Evolutionary conservation across 1,140 invertebrate species (phyloP), one percentile per base, ranked within the genome.

Genomic region (Drosophila insularis): DNA sequence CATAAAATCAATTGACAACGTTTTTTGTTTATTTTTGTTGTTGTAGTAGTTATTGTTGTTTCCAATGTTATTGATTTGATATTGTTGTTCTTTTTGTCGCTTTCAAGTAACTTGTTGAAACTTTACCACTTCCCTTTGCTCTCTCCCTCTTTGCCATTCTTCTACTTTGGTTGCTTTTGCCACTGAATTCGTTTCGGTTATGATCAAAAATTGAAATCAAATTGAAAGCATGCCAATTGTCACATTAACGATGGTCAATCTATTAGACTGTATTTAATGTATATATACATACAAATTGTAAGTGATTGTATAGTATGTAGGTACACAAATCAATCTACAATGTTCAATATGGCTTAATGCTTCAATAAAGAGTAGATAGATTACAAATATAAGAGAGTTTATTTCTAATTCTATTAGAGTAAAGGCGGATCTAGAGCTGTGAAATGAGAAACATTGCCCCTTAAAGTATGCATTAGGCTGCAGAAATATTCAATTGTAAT

Each of bases 1-100:
- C 86, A 89, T 72, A 89, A 89, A 89, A 89, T 89, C 86, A 89
- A 89, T 89, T 89, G 86, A 89, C 86, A 89, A 85, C 79, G 74
- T 82, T 86, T 87, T 27, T 27, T 27, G 27, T 27, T 5, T 6
- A 5, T 27, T 2, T 27, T 27, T 71, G 59, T 55, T 32, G 23
- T 53, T 46, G 43, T 17, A 13, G 40, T 60, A 31, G 55, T 66
- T 61, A 71, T 23, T 54, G 50, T 59, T 59, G 56, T 35, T 37
- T 39, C 11, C 27, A 27, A 4, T 27, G 27, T 27, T 27, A 27
- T 27, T 27, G 17, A 13, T 11, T 21, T 35, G 27, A 27, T 72
- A 1, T 13, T 54, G 37, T 65, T 46, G 62, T 75, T 75, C 23
- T 37, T 21, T 27, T 37, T 40, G 43, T 50, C 53, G 27, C 63